A percentile compares a stretch with the other conserved stretches of the same genome.
phyloP scores from a whole-genome alignment of 53 echinoderm and acorn worm genomes.

The Zoroaster sp. region DNA sequence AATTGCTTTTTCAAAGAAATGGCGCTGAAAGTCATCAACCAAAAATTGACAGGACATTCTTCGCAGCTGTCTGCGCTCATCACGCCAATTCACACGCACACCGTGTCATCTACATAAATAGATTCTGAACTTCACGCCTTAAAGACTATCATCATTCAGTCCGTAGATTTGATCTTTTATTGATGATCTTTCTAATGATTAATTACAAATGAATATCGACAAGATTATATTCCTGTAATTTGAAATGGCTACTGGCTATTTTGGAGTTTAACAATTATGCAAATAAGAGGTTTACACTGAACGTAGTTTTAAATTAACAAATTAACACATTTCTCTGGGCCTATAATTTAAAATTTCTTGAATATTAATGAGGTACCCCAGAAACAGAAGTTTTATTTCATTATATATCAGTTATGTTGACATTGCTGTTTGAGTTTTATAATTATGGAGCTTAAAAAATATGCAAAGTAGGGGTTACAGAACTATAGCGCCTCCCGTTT shows the following conservation, averaged over 20 bases:
- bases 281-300: too few species aligned
- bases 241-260: too few species aligned
- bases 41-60: not conserved
- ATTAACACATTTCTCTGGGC: too few species aligned
- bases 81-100: conserved; percentile 32
- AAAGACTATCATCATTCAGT: not conserved
- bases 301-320: too few species aligned
- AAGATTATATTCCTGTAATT: too few species aligned
- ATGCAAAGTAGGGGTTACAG: not conserved
- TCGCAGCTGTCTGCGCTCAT: not conserved
- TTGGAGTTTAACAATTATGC: too few species aligned
- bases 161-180: not conserved
- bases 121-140: not conserved
- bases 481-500: not conserved
- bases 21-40: not conserved
- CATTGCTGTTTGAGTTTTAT: too few species aligned
- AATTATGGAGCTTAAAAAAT: not conserved
- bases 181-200: not conserved
- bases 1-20: not conserved
- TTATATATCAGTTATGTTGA: too few species aligned
- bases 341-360: too few species aligned
- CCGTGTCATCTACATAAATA: conserved; percentile 23
- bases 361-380: too few species aligned
- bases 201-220: too few species aligned
- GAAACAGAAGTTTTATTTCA: too few species aligned